Evolutionary conservation across 53 echinoderm and acorn worm species (phyloP), one percentile per base, ranked within the genome.

Genomic region (Arbacia lixula): DNA sequence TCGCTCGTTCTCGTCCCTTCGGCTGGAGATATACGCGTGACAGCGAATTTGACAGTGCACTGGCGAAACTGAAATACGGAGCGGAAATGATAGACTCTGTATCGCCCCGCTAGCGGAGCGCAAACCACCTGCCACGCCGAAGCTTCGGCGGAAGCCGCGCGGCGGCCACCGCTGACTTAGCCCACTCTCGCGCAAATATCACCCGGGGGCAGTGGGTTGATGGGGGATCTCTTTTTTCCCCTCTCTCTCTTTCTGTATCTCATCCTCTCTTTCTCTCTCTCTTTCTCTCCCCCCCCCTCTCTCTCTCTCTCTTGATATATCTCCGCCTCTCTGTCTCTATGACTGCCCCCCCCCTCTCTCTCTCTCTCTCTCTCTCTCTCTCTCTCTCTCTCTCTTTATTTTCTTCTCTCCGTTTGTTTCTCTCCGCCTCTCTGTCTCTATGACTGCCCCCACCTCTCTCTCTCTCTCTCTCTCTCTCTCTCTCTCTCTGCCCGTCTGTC

Each of bases 91-190:
- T 64, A 46, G 64, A 64, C 49, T 81, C 82, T 62, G 6, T 42
- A 30, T 81, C 64, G 21, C 42, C 82, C 64, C 82, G 62, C 30
- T 49, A 46, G 62, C 82, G 82, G 62, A 33, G 82, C 62, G 25
- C 64, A 81, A 81, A 81, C 82, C 82, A 81, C 82, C 82, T 81
- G 82, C 82, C 82, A 63, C 64, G 82, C 82, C 82, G 82, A 62
- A 64, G 51, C 62, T 64, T 50, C 64, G 82, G 82, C 82, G 82
- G 82, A 81, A 81, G 64, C 82, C 62, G 24, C 63, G 27, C 63
- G 41, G 82, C 82, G 82, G 49, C 82, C 64, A 81, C 63, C 82
- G 82, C 82, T 81, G 82, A 81, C 64, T 64, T 30, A 81, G 49
- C 82, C 65, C 50, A 62, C 82, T 81, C 82, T 81, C 62, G 62